A percentile compares a stretch with the other conserved stretches of the same genome.
phyloP scores from a whole-genome alignment of 2,113 vertebrate species.

The Callospermophilus lateralis region DNA sequence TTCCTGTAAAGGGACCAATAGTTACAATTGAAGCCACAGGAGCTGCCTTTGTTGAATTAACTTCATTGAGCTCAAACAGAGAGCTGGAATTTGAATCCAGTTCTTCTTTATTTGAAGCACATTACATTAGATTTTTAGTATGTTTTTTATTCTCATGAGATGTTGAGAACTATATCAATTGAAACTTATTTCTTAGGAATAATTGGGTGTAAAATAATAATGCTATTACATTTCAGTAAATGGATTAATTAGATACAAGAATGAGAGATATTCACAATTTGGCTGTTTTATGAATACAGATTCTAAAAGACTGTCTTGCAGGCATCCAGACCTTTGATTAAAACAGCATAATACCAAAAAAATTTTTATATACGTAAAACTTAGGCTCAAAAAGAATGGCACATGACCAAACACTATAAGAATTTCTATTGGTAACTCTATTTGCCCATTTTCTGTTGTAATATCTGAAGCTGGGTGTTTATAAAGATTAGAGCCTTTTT shows the following conservation, averaged over 20 bases:
- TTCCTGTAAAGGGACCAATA: neutral
- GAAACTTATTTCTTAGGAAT: neutral
- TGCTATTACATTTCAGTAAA: neutral
- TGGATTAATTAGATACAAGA: neutral
- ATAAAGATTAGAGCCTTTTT: neutral
- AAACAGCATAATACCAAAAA: neutral
- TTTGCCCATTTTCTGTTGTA: neutral
- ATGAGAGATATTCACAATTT: neutral
- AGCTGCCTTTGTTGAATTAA: neutral
- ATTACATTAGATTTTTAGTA: neutral
- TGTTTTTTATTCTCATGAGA: neutral
- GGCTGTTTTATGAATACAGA: neutral
- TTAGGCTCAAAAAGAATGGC: neutral
- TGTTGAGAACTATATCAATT: neutral
- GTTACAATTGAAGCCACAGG: neutral
- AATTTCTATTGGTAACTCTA: neutral
- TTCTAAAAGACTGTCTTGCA: neutral
- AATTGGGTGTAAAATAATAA: neutral
- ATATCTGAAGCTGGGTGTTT: neutral
- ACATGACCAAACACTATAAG: neutral
- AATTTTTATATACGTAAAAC: conserved; percentile 11
- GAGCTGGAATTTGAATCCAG: neutral
- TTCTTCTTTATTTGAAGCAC: neutral
- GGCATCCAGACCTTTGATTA: neutral
- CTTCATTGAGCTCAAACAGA: neutral